Conservation (phyloP, 2,113 vertebrate species). For the Pygoscelis adeliae region DNA sequence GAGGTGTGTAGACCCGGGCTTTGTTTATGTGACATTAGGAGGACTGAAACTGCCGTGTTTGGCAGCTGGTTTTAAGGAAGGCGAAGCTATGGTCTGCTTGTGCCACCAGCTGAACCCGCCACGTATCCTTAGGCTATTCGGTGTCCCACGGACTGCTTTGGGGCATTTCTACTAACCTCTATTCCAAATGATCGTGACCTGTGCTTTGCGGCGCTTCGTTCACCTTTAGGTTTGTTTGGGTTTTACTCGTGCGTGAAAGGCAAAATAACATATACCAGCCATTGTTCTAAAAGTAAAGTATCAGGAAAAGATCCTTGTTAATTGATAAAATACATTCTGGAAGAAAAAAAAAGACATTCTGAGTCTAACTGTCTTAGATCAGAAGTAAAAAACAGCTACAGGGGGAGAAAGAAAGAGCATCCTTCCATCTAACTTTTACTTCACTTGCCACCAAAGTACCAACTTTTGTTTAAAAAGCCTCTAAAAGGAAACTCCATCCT, state of each 20-base stretch:
- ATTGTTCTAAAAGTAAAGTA: neutral
- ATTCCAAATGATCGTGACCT: neutral
- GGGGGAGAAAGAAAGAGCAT: neutral
- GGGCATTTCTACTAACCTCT: neutral
- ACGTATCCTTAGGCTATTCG: neutral
- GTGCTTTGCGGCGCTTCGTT: neutral
- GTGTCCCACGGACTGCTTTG: neutral
- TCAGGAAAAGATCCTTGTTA: neutral
- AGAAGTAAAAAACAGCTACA: neutral
- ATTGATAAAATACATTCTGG: neutral
- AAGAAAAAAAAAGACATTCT: neutral
- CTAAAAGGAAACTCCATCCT: neutral
- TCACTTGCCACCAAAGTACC: neutral
- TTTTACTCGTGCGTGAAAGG: neutral
- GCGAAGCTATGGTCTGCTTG: neutral
- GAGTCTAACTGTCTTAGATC: neutral
- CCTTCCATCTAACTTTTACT: neutral
- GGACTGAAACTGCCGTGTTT: neutral
- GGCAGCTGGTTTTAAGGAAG: neutral
- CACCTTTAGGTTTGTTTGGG: neutral
- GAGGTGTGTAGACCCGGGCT: neutral
- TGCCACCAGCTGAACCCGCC: neutral
- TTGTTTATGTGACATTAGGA: neutral
- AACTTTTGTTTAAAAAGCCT: neutral
- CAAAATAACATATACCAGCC: neutral